Evolutionary conservation across 2,888 invertebrate genomes (phyloP), one percentile per base, ranked within the genome.

Genomic region (Hydriomena furcata): DNA sequence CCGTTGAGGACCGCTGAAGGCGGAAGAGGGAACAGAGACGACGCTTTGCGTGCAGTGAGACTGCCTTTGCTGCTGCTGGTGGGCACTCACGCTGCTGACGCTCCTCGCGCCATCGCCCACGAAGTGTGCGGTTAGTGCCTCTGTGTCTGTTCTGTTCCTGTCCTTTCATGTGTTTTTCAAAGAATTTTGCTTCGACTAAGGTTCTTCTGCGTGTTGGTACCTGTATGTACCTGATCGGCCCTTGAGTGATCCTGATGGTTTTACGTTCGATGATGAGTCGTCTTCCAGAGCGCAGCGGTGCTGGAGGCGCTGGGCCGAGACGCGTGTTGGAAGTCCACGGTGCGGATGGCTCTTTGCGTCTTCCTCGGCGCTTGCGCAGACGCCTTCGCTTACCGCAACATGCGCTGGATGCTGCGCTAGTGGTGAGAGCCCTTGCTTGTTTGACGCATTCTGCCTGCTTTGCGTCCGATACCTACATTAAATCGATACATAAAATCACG

Each of bases 1-100:
- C 94, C 95, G 31, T 89, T 93, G 61, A 85, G 87, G 42, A 93
- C 94, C 11, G 91, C 93, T 0, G 93, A 92, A 72, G 95, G 94
- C 8, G 88, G 89, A 62, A 82, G 94, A 54, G 94, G 93, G 50
- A 89, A 92, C 58, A 91, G 93, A 1, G 93, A 93, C 61, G 94
- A 94, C 67, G 87, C 91, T 8, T 76, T 94, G 30, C 74, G 92
- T 55, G 93, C 65, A 58, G 49, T 59, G 53, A 63, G 63, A 3
- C 48, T 67, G 60, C 72, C 75, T 34, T 48, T 66, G 66, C 68
- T 79, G 68, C 51, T 70, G 59, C 71, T 74, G 60, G 64, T 62
- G 48, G 74, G 77, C 34, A 38, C 43, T 25, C 63, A 59, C 55
- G 63, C 63, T 61, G 58, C 52, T 48, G 65, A 62, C 60, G 40